Percentiles rank a stretch among this genome's conserved stretches.
These are phyloP conservation scores for Peromyscus leucopus DNA, from an alignment of 2,113 vertebrate genomes.

Conservation along the genomic window DNA sequence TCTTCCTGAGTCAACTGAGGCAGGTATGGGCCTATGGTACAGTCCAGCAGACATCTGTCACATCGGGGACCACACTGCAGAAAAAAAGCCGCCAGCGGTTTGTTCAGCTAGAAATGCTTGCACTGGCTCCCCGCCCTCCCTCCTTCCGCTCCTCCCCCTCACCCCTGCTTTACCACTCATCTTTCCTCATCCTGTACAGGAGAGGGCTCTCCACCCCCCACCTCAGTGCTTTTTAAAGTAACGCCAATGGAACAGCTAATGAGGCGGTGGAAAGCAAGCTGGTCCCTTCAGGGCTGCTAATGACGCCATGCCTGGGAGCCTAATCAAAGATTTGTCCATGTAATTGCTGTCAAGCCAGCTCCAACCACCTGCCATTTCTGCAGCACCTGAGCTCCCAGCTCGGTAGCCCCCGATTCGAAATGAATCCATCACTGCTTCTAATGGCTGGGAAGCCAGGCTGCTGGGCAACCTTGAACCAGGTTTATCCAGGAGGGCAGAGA, in stretches of 20 bases:
- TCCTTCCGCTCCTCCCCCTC: background rate
- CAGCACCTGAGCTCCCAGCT: conserved; percentile 91
- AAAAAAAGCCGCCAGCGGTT: conserved; percentile 79
- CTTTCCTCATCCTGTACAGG: conserved; percentile 79
- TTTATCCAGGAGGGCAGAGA: conserved; percentile 86
- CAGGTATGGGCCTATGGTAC: conserved; percentile 45
- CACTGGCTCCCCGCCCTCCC: conserved; percentile 65
- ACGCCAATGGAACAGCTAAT: conserved; percentile 88
- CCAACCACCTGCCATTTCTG: conserved; percentile 93
- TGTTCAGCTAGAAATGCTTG: conserved; percentile 84
- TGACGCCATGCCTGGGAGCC: conserved; percentile 93
- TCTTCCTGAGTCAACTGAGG: background rate
- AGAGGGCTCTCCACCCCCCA: conserved; percentile 50
- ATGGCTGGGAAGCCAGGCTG: conserved; percentile 91
- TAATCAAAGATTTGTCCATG: conserved; percentile 97
- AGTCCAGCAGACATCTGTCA: conserved; percentile 73
- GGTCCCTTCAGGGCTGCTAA: conserved; percentile 90
- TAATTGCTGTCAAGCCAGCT: conserved; percentile 96
- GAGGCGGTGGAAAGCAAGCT: conserved; percentile 89
- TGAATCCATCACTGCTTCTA: conserved; percentile 90
- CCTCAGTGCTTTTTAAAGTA: conserved; percentile 86
- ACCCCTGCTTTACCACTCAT: conserved; percentile 68
- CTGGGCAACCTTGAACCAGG: conserved; percentile 90
- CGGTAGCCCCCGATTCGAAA: conserved; percentile 86
- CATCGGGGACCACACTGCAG: conserved; percentile 64